Evolutionary conservation across 2,113 vertebrate genomes (phyloP).

Genomic region (Drymodes brunneopygia): DNA sequence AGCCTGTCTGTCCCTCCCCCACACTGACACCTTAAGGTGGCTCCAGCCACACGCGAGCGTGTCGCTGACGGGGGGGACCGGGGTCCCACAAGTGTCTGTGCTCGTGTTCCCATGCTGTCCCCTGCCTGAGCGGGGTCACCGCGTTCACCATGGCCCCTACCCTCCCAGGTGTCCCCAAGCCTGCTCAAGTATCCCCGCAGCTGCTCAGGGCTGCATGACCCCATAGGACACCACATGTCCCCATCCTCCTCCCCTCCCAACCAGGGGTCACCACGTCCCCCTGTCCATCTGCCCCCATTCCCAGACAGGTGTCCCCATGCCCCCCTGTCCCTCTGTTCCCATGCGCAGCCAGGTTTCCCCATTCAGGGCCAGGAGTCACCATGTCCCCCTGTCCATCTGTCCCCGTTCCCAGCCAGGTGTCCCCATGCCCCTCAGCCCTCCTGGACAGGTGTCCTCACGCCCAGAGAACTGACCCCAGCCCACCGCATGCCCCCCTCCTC

Average conservation of each 20-base stretch:
- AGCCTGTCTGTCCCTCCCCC: not conserved
- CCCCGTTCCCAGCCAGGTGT: not conserved
- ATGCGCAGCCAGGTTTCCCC: not conserved
- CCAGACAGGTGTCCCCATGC: fast-evolving
- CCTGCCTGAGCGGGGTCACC: not conserved
- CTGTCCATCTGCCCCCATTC: not conserved
- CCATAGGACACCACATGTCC: not conserved
- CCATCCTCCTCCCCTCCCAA: not conserved
- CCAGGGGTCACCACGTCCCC: not conserved
- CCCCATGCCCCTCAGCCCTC: not conserved
- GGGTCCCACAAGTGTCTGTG: not conserved
- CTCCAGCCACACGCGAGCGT: not conserved
- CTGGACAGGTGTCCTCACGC: not conserved
- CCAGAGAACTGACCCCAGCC: not conserved
- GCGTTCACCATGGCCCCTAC: not conserved
- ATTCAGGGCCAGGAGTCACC: no score
- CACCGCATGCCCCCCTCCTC: fast-evolving
- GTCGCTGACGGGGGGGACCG: not conserved
- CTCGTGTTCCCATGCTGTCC: fast-evolving
- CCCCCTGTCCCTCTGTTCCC: not conserved
- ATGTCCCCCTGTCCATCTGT: not conserved
- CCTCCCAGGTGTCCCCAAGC: not conserved
- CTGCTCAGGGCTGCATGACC: not conserved
- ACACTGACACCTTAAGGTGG: not conserved
- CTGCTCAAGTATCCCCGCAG: not conserved